Base-by-base conservation (phyloP, 2,888 invertebrate species). In the Halictus quadricinctus region DNA sequence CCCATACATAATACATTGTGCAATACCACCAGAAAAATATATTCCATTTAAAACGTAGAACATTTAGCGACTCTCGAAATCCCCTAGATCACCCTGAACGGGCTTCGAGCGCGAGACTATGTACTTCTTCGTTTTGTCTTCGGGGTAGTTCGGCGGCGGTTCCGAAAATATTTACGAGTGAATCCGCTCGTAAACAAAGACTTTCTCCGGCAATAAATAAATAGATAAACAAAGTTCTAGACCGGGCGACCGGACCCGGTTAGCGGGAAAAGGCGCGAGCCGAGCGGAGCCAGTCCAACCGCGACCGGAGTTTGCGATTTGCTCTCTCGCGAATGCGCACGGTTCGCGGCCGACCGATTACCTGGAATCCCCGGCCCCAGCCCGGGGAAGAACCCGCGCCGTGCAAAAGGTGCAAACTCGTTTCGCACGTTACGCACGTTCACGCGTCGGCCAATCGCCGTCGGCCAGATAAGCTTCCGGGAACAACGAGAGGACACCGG, bases 351-450 rank as follows among this genome's bases (percentile, higher is more conserved):
- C 69, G 81, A 76, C 64, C 76, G 83, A 79, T 81, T 88, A 87
- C 88, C 85, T 79, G 85, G 88, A 89, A 89, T 87, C 77, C 81
- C 12, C 79, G 76, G 75, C 69, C 54, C 66, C 60, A 60, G 69
- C 36, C 70, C 79, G 54, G 54, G 54, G 80, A 79, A 79, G 77
- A 84, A 84, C 73, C 79, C 79, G 54, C n/a, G 21, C n/a, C 80
- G 73, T 72, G 87, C 78, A 72, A 88, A 87, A 90, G 91, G 91
- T 90, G 90, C 80, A 89, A 90, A 90, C 88, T 89, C 77, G 90
- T 88, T 91, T 91, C 86, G 84, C 87, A 90, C 86, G 90, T 90
- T 88, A 88, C 84, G 84, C 89, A 87, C 90, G 86, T 88, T 79
- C 76, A 58, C 73, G 81, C 64, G 64, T 6, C 82, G 69, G 46